A percentile compares a stretch with the other conserved stretches of the same genome.
Evolutionary conservation across 2,113 vertebrate genomes (phyloP).

Genomic region (Callithrix jacchus): DNA sequence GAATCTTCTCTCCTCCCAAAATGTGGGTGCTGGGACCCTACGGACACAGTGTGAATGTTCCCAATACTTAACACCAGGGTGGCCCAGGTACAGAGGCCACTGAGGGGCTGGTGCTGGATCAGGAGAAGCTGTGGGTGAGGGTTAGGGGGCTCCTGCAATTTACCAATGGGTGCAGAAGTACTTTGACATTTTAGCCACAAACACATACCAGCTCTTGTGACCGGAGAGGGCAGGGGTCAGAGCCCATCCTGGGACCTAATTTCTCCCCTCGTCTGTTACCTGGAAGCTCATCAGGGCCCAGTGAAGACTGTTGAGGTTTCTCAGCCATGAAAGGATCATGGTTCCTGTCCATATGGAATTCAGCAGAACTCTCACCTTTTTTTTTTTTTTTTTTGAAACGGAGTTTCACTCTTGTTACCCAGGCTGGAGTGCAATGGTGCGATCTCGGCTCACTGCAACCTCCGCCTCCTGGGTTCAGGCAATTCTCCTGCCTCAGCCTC

Average conservation of each 20-base stretch:
- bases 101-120: background rate
- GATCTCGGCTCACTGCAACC: too few relatives aligned
- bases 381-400: too few relatives aligned
- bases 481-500: too few relatives aligned
- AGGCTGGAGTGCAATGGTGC: too few relatives aligned
- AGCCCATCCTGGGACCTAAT: background rate
- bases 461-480: too few relatives aligned
- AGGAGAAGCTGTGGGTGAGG: background rate
- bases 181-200: background rate
- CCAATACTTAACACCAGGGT: background rate
- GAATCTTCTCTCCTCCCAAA: constrained; percentile 41
- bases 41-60: background rate
- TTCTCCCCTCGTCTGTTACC: background rate
- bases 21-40: background rate
- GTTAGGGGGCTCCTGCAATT: background rate
- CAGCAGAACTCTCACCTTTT: background rate
- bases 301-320: background rate
- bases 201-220: background rate
- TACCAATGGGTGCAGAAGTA: background rate
- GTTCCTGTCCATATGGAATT: background rate
- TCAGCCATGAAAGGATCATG: background rate
- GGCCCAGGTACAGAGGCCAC: background rate
- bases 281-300: background rate
- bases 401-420: too few relatives aligned
- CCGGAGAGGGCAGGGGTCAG: background rate